These are phyloP conservation scores for Pollenia griseotomentosa DNA, from an alignment of 2,888 invertebrate genomes.

Conservation along the genomic window DNA sequence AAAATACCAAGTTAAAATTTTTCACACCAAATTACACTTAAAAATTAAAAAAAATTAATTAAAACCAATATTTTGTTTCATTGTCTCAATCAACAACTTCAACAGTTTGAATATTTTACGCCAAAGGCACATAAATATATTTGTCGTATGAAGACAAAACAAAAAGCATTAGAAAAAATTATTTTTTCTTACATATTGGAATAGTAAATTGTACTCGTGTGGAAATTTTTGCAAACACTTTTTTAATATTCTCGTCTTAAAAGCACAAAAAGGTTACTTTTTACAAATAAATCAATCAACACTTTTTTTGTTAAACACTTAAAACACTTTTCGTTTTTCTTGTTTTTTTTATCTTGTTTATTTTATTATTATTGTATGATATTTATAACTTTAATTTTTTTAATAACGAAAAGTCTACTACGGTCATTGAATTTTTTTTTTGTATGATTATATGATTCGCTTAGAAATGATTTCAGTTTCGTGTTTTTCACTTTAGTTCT, in stretches of 20 bases:
- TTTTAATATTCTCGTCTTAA: neutral
- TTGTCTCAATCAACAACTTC: neutral
- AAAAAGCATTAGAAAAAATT: neutral
- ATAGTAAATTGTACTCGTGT: neutral
- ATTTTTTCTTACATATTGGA: constrained; percentile 34
- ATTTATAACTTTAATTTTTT: neutral
- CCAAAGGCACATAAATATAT: neutral
- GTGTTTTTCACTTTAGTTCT: constrained; percentile 33
- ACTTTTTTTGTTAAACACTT: no score
- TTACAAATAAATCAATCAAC: no score
- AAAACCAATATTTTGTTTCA: neutral
- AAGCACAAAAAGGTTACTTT: no score
- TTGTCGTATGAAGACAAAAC: neutral
- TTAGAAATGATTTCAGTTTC: constrained; percentile 46
- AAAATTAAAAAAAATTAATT: neutral
- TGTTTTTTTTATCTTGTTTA: constrained; percentile 16
- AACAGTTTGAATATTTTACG: constrained; percentile 18
- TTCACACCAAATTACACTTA: neutral
- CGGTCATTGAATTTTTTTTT: constrained; percentile 21
- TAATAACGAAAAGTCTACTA: constrained; percentile 22
- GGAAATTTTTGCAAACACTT: neutral
- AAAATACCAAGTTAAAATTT: neutral
- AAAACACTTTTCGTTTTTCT: neutral
- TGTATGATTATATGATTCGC: constrained; percentile 51
- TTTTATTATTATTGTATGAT: constrained; percentile 14